These are phyloP conservation scores for Anagyrus pseudococci DNA, from an alignment of 2,888 invertebrate genomes.

Conservation along the genomic window DNA sequence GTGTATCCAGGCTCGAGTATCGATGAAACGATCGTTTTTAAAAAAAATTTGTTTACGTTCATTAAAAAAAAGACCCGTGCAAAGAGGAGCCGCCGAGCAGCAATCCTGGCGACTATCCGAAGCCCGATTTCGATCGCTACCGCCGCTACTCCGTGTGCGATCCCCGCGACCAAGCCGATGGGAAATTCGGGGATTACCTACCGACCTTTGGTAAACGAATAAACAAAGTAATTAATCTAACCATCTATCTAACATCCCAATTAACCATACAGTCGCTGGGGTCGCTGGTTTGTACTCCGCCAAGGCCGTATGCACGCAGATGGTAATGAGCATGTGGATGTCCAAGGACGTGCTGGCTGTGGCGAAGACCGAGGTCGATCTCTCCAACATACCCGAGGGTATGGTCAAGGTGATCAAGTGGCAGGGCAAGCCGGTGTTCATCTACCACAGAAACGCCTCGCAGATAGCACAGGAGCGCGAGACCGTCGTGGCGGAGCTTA, in stretches of 20 bases:
- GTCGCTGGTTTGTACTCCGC: constrained; percentile 68
- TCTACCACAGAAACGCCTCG: constrained; percentile 68
- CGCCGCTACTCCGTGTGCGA: no score
- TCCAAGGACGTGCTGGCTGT: constrained; percentile 78
- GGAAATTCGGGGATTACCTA: no score
- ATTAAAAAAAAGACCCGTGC: no score
- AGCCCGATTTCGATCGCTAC: constrained; percentile 68
- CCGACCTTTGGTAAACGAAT: no score
- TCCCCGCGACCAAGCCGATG: no score
- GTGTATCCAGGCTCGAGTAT: no score
- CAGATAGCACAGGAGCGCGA: constrained; percentile 71
- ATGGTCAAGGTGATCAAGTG: constrained; percentile 74
- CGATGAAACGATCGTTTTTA: no score
- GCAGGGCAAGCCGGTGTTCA: constrained; percentile 84
- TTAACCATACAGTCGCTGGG: constrained; percentile 66
- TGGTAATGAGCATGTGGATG: constrained; percentile 69
- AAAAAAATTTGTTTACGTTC: no score
- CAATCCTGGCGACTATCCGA: constrained; percentile 66
- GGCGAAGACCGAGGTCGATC: constrained; percentile 78
- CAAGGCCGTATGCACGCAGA: constrained; percentile 69
- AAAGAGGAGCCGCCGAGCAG: no score
- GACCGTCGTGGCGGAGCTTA: constrained; percentile 69
- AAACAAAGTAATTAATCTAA: no score
- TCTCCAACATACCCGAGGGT: constrained; percentile 73
- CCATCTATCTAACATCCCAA: no score